A percentile compares a stretch with the other conserved stretches of the same genome.
Conservation (phyloP, 92 coral and sea anemone genomes). For the Ricordea florida region DNA sequence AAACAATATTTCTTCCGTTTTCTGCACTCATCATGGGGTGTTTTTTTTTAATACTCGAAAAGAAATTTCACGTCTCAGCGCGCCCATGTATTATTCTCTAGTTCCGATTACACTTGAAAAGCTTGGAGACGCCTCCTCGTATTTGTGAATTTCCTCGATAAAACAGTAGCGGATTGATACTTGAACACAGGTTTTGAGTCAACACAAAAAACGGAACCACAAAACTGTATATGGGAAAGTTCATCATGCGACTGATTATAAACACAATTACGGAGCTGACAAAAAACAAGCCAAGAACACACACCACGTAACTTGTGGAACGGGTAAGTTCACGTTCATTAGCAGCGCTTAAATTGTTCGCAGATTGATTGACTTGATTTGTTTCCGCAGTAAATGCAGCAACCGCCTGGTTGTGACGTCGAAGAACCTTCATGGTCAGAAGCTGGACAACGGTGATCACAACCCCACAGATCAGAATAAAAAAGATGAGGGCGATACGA, state of each 20-base stretch:
- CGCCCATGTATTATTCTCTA: too few species aligned
- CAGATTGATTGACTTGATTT: not conserved
- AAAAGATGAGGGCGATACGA: not conserved
- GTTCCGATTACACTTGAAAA: not conserved
- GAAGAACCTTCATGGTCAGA: not conserved
- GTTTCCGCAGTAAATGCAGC: not conserved
- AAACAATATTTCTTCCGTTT: too few species aligned
- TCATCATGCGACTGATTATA: not conserved
- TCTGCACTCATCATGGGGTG: too few species aligned
- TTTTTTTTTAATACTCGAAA: too few species aligned
- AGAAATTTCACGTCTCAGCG: too few species aligned
- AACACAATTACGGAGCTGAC: not conserved
- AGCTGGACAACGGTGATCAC: not conserved
- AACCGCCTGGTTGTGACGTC: not conserved
- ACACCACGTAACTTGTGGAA: too few species aligned
- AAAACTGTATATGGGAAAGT: not conserved
- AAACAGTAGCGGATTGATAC: not conserved
- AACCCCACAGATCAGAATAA: not conserved
- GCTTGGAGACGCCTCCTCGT: not conserved
- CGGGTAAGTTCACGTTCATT: not conserved
- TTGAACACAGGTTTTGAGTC: not conserved
- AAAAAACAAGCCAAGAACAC: too few species aligned
- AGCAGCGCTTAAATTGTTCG: not conserved
- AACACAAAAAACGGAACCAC: not conserved
- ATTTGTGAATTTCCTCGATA: not conserved